Conservation (phyloP, 2,797 vertebrate species). For the Oreochromis mossambicus region DNA sequence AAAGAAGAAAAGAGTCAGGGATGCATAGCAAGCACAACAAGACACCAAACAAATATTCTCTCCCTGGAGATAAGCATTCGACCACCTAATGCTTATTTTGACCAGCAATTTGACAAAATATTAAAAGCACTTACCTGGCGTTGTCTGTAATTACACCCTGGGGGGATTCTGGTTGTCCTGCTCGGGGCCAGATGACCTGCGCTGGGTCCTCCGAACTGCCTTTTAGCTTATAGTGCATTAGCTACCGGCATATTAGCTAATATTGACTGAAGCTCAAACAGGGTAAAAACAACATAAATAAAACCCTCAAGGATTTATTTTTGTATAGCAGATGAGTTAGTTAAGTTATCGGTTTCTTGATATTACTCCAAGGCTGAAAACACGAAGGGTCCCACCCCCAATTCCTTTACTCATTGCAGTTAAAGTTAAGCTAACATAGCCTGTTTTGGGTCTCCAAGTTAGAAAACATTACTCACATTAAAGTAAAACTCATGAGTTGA, state of each 20-base stretch:
- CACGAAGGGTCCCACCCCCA: neutral
- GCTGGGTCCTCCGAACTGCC: neutral
- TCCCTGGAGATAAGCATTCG: neutral
- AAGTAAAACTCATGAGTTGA: neutral
- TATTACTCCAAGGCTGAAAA: neutral
- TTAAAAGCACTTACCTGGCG: neutral
- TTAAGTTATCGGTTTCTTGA: neutral
- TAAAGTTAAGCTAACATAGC: neutral
- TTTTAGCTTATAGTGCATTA: neutral
- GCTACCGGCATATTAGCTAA: neutral
- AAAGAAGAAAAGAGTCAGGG: too few species aligned
- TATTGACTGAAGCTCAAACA: neutral
- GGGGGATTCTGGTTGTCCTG: neutral
- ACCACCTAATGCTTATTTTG: fast-evolving
- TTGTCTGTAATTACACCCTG: neutral
- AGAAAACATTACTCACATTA: neutral
- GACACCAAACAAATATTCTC: neutral
- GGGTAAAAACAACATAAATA: neutral
- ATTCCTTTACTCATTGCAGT: neutral
- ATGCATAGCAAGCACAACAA: neutral
- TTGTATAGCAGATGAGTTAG: neutral
- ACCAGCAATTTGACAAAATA: neutral
- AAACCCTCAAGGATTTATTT: neutral
- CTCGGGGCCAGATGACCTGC: neutral
- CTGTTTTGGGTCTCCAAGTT: neutral